Percentiles rank a stretch among this genome's conserved stretches.
These are phyloP conservation scores for Psix sp. DNA, from an alignment of 1,140 invertebrate genomes.

Conservation along the genomic window DNA sequence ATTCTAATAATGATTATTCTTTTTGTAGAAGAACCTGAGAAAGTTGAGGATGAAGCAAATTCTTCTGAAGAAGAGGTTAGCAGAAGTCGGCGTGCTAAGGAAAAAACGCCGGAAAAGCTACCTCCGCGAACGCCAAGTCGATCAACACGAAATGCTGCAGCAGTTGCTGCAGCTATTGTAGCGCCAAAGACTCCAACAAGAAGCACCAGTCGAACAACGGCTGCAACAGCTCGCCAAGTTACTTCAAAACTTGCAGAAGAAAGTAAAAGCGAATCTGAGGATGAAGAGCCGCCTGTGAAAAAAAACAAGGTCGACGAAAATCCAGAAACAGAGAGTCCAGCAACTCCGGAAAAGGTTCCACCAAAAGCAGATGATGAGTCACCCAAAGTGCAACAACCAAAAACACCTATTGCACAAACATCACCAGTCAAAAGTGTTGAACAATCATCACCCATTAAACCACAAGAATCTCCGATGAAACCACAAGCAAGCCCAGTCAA, in stretches of 20 bases:
- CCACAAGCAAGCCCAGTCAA: not conserved
- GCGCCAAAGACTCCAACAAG: slow-evolving; percentile 62
- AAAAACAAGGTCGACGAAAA: slow-evolving; percentile 49
- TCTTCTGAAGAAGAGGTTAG: slow-evolving; percentile 37
- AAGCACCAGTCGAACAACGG: slow-evolving; percentile 48
- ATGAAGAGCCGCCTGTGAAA: slow-evolving; percentile 35
- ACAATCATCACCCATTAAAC: slow-evolving; percentile 7
- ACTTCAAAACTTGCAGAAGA: slow-evolving; percentile 54
- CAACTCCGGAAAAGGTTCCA: too few relatives aligned
- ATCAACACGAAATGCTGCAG: slow-evolving; percentile 64
- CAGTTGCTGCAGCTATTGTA: slow-evolving; percentile 52
- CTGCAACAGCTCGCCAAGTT: slow-evolving; percentile 59
- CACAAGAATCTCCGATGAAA: slow-evolving; percentile 9
- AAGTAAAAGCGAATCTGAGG: slow-evolving; percentile 37
- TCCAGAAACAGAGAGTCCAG: too few relatives aligned
- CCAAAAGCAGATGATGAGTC: too few relatives aligned
- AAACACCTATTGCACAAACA: not conserved
- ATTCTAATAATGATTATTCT: too few relatives aligned
- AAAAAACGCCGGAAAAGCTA: slow-evolving; percentile 62
- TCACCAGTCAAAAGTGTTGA: slow-evolving; percentile 7
- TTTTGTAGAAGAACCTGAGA: not conserved
- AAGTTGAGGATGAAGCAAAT: slow-evolving; percentile 1
- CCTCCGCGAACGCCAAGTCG: slow-evolving; percentile 66
- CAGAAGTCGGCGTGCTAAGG: slow-evolving; percentile 38
- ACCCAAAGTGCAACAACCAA: slow-evolving; percentile 2